These are phyloP conservation scores for Notothenia coriiceps DNA, from an alignment of 2,113 vertebrate genomes.

Conservation along the genomic window DNA sequence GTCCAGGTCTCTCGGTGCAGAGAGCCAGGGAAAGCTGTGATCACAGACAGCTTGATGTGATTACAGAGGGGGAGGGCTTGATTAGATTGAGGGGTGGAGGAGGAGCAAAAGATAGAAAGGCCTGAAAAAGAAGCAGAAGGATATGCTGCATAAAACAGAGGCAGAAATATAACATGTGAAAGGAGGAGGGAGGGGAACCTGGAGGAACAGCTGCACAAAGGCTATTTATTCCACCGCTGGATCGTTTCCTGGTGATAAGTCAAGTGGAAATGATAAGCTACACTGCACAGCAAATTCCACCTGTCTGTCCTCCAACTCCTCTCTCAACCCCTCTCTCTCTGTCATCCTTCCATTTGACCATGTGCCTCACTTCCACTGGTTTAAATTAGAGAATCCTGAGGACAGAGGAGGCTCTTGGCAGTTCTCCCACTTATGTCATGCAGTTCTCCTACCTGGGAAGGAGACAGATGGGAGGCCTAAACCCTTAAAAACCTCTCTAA, in stretches of 20 bases:
- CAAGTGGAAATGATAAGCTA: conserved; percentile 83
- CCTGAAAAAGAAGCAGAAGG: conserved; percentile 32
- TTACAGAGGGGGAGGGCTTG: conserved; percentile 49
- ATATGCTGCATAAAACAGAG: conserved; percentile 34
- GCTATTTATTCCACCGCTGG: conserved; percentile 73
- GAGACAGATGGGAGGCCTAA: conserved; percentile 66
- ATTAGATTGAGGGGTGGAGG: conserved; percentile 43
- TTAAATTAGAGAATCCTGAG: conserved; percentile 52
- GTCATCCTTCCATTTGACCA: conserved; percentile 59
- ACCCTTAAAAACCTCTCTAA: conserved; percentile 62
- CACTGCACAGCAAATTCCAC: conserved; percentile 76
- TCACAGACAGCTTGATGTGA: conserved; percentile 67
- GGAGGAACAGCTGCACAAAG: conserved; percentile 61
- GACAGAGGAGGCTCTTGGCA: conserved; percentile 42
- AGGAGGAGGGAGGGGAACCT: conserved; percentile 36
- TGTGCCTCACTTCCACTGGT: conserved; percentile 62
- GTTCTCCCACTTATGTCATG: conserved; percentile 43
- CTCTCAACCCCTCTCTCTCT: conserved; percentile 8
- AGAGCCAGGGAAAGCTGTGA: conserved; percentile 55
- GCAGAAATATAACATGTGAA: conserved; percentile 10
- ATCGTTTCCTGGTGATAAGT: conserved; percentile 78
- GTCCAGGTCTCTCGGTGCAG: conserved; percentile 52
- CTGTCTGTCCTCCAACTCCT: conserved; percentile 53
- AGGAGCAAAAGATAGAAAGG: conserved; percentile 50
- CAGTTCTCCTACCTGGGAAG: conserved; percentile 67